Evolutionary conservation across 2,888 invertebrate species (phyloP).

Genomic region (Eilema depressum): DNA sequence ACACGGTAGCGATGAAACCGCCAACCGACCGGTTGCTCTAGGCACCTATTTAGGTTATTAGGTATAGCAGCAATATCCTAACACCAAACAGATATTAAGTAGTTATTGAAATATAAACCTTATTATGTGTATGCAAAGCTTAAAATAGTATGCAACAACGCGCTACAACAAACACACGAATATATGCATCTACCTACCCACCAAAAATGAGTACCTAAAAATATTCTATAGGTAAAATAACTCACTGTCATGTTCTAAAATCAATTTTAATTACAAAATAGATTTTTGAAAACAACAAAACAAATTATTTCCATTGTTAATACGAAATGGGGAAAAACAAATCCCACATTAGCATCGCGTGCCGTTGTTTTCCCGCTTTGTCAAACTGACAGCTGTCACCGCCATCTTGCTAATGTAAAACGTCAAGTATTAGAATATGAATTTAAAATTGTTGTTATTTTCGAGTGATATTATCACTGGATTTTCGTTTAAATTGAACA

Average conservation of each 20-base stretch:
- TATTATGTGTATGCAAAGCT: neutral
- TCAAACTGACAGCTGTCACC: conserved; percentile 64
- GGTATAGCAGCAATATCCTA: neutral
- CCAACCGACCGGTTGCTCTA: conserved; percentile 27
- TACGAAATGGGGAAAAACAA: conserved; percentile 27
- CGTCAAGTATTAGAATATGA: conserved; percentile 47
- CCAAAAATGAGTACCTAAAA: neutral
- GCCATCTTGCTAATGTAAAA: conserved; percentile 54
- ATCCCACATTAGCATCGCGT: conserved; percentile 24
- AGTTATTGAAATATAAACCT: too few relatives aligned
- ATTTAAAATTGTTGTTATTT: conserved; percentile 29
- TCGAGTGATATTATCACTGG: conserved; percentile 27
- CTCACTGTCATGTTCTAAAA: neutral
- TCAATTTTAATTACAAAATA: neutral
- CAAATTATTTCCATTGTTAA: conserved; percentile 19
- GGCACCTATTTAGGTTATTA: neutral
- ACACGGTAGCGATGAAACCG: conserved; percentile 33
- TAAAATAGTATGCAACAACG: neutral
- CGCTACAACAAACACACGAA: too few relatives aligned
- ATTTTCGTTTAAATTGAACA: conserved; percentile 5
- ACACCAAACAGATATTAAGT: neutral
- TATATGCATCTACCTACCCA: too few relatives aligned
- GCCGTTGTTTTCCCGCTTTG: conserved; percentile 41
- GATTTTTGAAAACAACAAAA: conserved; percentile 8
- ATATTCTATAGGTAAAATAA: neutral